Evolutionary conservation across 2,888 invertebrate genomes (phyloP), one percentile per base, ranked within the genome.

Genomic region (Heliconius erato): DNA sequence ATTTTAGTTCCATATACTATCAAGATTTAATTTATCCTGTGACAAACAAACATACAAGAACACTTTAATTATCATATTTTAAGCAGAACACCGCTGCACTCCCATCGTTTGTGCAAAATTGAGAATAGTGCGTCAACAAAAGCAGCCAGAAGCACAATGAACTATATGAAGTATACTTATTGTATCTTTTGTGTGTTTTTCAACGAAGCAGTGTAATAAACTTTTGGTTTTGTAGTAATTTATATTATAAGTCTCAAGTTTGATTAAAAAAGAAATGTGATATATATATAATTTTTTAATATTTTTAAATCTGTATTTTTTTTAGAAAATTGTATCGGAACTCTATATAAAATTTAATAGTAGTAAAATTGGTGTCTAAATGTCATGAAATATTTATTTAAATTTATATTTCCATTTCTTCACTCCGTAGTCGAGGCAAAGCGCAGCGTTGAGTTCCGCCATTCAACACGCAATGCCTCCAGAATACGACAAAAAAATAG

Each of bases 141-240:
- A 78, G 83, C 83, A 72, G 68, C 79, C 79, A 84, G 83, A 85
- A 84, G 84, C 84, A 84, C 85, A 85, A 85, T 85, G 82, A 85
- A 84, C 83, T 80, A 83, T 67, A 83, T 85, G 72, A 79, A 81
- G 79, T 82, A 78, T 81, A 84, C 82, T 71, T 81, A 84, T 82
- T 86, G 81, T 81, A 78, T 86, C 86, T 74, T 79, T 84, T 85
- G 84, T 84, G 69, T 84, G 77, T 83, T 80, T 85, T 85, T 83
- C 69, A 82, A 84, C 82, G 80, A 79, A 82, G 79, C 81, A 81
- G 81, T 76, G 77, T 82, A 85, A 84, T 84, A 82, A 84, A 85
- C 84, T 82, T 80, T 78, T 81, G 83, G 83, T 79, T 84, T 83
- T 81, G 79, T 84, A 69, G 35, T 28, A 77, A 83, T 81, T 83